Evolutionary conservation across 2,797 vertebrate species (phyloP).

Genomic region (Sebastes iracundus): DNA sequence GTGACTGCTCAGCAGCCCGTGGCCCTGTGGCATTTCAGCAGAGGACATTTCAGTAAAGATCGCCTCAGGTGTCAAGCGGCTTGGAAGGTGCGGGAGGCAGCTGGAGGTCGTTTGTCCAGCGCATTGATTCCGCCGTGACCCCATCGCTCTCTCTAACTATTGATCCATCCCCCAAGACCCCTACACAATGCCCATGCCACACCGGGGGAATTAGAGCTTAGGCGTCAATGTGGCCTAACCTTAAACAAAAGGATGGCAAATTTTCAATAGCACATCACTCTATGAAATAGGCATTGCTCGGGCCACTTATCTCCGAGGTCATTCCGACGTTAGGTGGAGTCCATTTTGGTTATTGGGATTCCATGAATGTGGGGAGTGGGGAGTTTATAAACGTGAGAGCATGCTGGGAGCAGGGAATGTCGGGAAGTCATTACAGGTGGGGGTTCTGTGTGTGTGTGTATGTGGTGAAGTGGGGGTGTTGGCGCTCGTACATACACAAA

Average conservation of each 20-base stretch:
- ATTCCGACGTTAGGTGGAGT: slow-evolving; percentile 26
- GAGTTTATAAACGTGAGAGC: slow-evolving; percentile 64
- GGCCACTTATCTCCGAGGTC: slow-evolving; percentile 64
- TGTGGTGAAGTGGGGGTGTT: slow-evolving; percentile 9
- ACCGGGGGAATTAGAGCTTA: slow-evolving; percentile 50
- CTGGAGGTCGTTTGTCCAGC: slow-evolving; percentile 76
- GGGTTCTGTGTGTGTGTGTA: slow-evolving; percentile 7
- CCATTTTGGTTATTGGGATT: slow-evolving; percentile 78
- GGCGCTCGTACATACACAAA: slow-evolving; percentile 58
- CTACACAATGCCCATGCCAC: slow-evolving; percentile 64
- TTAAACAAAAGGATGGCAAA: slow-evolving; percentile 61
- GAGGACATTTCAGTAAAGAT: slow-evolving; percentile 79
- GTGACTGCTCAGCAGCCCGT: slow-evolving; percentile 78
- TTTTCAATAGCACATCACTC: slow-evolving; percentile 71
- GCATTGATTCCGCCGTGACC: slow-evolving; percentile 77
- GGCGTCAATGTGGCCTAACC: slow-evolving; percentile 44
- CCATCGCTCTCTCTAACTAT: slow-evolving; percentile 72
- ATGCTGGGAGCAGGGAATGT: slow-evolving; percentile 34
- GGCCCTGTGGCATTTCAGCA: slow-evolving; percentile 77
- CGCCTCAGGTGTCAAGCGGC: slow-evolving; percentile 76
- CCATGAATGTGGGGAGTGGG: slow-evolving; percentile 34
- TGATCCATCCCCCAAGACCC: slow-evolving; percentile 74
- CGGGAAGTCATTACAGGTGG: slow-evolving; percentile 53
- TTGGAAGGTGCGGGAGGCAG: slow-evolving; percentile 64
- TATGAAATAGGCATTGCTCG: slow-evolving; percentile 59